Evolutionary conservation across 2,113 vertebrate species (phyloP).

Genomic region (Alligator sinensis): DNA sequence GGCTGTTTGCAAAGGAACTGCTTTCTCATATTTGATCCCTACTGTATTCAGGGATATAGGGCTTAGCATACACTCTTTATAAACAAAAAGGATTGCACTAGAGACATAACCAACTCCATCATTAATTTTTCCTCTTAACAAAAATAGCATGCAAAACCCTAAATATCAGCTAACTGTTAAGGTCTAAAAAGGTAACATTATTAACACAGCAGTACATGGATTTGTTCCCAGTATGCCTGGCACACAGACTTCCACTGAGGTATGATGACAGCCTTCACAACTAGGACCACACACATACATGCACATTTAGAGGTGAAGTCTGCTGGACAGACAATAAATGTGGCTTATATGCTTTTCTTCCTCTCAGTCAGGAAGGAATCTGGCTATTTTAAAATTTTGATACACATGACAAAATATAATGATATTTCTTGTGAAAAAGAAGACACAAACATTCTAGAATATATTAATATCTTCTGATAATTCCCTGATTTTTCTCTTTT

Average conservation of each 20-base stretch:
- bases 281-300: slow-evolving; percentile 64
- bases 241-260: slow-evolving; percentile 6
- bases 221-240: slow-evolving; percentile 50
- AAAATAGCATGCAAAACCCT: not conserved
- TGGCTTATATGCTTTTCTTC: slow-evolving; percentile 31
- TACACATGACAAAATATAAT: slow-evolving; percentile 8
- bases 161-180: not conserved
- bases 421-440: not conserved
- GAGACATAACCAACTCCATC: not conserved
- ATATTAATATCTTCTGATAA: not conserved
- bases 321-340: slow-evolving; percentile 27
- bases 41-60: not conserved
- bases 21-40: not conserved
- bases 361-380: slow-evolving; percentile 17
- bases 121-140: slow-evolving; percentile 17
- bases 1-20: not conserved
- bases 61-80: slow-evolving; percentile 1
- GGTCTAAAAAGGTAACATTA: not conserved
- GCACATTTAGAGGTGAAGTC: slow-evolving; percentile 18
- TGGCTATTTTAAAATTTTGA: slow-evolving; percentile 54
- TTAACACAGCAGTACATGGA: slow-evolving; percentile 1
- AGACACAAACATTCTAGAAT: not conserved
- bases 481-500: slow-evolving; percentile 9
- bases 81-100: slow-evolving; percentile 13
- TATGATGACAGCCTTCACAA: slow-evolving; percentile 8